Percentiles rank a stretch among this genome's conserved stretches.
These are phyloP conservation scores for Euura saliciscinereae DNA, from an alignment of 1,140 invertebrate genomes.

Conservation along the genomic window DNA sequence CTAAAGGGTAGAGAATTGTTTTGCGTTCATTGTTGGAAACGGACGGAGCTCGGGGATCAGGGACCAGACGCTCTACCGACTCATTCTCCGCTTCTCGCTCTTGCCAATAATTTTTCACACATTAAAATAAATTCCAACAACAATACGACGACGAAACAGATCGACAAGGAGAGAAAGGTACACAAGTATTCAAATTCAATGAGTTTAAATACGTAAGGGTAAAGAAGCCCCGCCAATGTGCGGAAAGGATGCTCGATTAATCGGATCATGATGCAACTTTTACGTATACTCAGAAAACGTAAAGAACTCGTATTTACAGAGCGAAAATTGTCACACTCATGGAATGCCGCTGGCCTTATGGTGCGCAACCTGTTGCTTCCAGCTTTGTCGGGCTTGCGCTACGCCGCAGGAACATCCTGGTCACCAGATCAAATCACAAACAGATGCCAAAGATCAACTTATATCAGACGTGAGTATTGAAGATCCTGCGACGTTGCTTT, in stretches of 20 bases:
- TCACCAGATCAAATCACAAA: conserved; percentile 71
- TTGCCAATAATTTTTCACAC: conserved; percentile 66
- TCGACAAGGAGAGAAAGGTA: conserved; percentile 63
- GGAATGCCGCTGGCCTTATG: conserved; percentile 74
- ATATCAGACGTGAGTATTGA: conserved; percentile 65
- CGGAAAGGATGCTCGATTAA: conserved; percentile 33
- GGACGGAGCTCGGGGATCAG: conserved; percentile 66
- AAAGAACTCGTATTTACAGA: conserved; percentile 40
- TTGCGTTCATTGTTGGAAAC: conserved; percentile 74
- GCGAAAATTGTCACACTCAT: conserved; percentile 74
- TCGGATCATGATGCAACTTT: conserved; percentile 39
- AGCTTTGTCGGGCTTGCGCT: conserved; percentile 72
- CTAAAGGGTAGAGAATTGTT: conserved; percentile 68
- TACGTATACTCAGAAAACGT: neutral
- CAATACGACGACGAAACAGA: conserved; percentile 47
- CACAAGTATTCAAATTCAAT: neutral
- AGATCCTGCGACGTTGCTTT: neutral
- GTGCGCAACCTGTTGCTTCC: conserved; percentile 71
- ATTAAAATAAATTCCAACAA: conserved; percentile 59
- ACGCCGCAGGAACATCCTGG: conserved; percentile 67
- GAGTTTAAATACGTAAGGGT: conserved; percentile 12
- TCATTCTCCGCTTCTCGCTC: conserved; percentile 66
- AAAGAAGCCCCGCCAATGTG: conserved; percentile 31
- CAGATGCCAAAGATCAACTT: conserved; percentile 71
- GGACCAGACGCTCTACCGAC: conserved; percentile 71